Conservation (phyloP, 2,113 vertebrate species). For the Xenopus borealis region DNA sequence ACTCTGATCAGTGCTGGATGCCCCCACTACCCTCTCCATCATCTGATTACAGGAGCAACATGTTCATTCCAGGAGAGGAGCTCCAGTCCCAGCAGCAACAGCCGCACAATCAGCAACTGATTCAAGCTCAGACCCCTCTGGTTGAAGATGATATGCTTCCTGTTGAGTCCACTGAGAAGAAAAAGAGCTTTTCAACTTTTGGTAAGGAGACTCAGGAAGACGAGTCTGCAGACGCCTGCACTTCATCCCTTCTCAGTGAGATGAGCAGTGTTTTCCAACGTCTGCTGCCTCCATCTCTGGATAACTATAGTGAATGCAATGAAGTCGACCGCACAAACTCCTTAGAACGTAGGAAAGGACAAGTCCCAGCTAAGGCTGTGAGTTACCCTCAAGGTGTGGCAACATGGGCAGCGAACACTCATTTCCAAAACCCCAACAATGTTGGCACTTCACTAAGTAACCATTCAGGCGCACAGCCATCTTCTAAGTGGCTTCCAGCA, state of each 20-base stretch:
- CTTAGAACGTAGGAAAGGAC: slow-evolving; percentile 82
- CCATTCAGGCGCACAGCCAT: slow-evolving; percentile 77
- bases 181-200: slow-evolving; percentile 93
- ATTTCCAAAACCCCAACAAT: slow-evolving; percentile 87
- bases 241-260: slow-evolving; percentile 85
- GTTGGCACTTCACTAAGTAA: slow-evolving; percentile 68
- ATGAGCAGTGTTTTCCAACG: slow-evolving; percentile 97
- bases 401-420: slow-evolving; percentile 92
- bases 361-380: slow-evolving; percentile 76
- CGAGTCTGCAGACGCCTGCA: slow-evolving; percentile 63
- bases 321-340: slow-evolving; percentile 75
- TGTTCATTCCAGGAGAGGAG: slow-evolving; percentile 93
- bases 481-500: slow-evolving; percentile 92
- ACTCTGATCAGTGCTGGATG: slow-evolving; percentile 99
- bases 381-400: slow-evolving; percentile 88
- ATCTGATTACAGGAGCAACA: slow-evolving; percentile 88
- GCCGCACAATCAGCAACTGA: slow-evolving; percentile 59
- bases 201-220: slow-evolving; percentile 80
- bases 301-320: slow-evolving; percentile 73
- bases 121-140: slow-evolving; percentile 57
- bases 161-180: slow-evolving; percentile 69
- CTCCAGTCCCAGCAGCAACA: slow-evolving; percentile 65
- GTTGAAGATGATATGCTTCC: slow-evolving; percentile 75
- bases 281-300: slow-evolving; percentile 82
- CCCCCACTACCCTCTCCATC: slow-evolving; percentile 81